phyloP scores from a whole-genome alignment of 2,113 vertebrate genomes.

The Cynocephalus volans region DNA sequence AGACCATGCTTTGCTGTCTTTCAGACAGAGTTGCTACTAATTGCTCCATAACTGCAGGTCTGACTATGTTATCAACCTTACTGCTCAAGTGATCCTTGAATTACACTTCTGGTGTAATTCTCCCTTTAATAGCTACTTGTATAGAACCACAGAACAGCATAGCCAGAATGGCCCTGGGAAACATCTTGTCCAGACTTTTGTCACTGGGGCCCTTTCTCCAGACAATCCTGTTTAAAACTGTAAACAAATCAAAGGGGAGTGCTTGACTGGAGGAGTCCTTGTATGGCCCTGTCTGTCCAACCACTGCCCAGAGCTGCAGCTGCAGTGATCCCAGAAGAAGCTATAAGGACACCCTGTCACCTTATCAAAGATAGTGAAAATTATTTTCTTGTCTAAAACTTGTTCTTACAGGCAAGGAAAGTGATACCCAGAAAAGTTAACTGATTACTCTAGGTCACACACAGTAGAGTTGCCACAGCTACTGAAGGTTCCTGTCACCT shows the following conservation, averaged over 20 bases:
- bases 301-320: neutral
- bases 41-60: conserved; percentile 19
- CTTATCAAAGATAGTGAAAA: neutral
- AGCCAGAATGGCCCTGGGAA: conserved; percentile 38
- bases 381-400: neutral
- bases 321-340: neutral
- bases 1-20: conserved; percentile 40
- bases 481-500: neutral
- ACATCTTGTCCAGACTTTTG: conserved; percentile 49
- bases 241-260: conserved; percentile 40
- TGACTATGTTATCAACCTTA: conserved; percentile 42
- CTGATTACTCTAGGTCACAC: neutral
- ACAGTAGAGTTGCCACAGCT: neutral
- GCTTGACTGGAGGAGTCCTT: neutral
- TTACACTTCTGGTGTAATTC: conserved; percentile 41
- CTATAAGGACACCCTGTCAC: neutral
- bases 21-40: conserved; percentile 58
- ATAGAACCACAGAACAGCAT: conserved; percentile 17
- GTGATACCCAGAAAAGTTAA: neutral
- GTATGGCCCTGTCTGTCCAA: neutral
- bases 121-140: conserved; percentile 67
- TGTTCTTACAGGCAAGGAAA: neutral
- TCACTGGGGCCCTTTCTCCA: neutral
- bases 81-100: neutral
- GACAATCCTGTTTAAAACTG: conserved; percentile 31